These are phyloP conservation scores for Tetranychus piercei DNA, from an alignment of 2,888 invertebrate genomes.

Conservation along the genomic window DNA sequence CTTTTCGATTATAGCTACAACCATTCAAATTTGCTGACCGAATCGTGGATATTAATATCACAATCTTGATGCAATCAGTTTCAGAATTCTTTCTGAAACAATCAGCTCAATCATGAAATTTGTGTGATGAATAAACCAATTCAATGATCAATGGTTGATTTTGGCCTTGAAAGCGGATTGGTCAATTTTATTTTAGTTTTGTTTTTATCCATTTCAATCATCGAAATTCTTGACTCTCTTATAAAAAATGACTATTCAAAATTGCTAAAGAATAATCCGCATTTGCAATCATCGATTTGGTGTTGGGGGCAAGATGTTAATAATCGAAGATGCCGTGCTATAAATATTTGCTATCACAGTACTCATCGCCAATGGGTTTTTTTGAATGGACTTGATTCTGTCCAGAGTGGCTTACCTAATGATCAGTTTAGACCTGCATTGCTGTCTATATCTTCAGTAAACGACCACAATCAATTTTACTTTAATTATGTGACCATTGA, in stretches of 20 bases:
- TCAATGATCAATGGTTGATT: neutral
- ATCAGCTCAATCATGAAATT: too few species aligned
- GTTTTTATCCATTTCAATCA: neutral
- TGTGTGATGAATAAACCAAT: too few species aligned
- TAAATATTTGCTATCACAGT: slow-evolving; percentile 35
- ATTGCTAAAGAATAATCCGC: neutral
- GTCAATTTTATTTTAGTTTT: neutral
- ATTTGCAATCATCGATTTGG: slow-evolving; percentile 27
- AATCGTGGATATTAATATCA: too few species aligned
- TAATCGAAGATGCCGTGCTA: slow-evolving; percentile 32
- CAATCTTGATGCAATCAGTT: too few species aligned
- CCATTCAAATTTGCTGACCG: too few species aligned
- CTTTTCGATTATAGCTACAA: too few species aligned
- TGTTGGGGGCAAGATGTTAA: slow-evolving; percentile 28
- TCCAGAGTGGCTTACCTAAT: slow-evolving; percentile 30
- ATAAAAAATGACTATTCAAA: neutral
- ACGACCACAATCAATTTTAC: slow-evolving; percentile 31
- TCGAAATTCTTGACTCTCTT: neutral
- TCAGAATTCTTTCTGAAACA: too few species aligned
- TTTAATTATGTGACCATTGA: slow-evolving; percentile 29
- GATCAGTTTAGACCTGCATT: slow-evolving; percentile 25
- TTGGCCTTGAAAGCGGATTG: neutral
- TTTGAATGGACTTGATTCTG: slow-evolving; percentile 28
- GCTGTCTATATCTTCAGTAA: neutral
- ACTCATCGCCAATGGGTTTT: slow-evolving; percentile 32